A percentile compares a stretch with the other conserved stretches of the same genome.
phyloP scores from a whole-genome alignment of 2,113 vertebrate genomes.

The Plecotus auritus region DNA sequence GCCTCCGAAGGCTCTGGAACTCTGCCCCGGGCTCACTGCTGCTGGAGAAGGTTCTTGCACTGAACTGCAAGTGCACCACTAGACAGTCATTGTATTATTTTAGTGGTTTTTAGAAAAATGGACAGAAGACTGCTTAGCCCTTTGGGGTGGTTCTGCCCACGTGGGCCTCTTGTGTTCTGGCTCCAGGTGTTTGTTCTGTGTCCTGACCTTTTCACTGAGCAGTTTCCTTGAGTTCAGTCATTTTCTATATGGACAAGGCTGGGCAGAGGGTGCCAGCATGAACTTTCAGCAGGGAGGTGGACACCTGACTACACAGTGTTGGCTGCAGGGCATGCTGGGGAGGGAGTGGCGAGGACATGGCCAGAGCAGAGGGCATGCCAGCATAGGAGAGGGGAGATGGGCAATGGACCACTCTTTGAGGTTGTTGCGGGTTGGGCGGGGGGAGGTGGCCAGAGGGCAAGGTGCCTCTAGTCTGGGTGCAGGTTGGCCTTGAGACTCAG shows the following conservation, averaged over 20 bases:
- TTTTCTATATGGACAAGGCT: not conserved
- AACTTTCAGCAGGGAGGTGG: not conserved
- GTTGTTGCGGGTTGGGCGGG: not conserved
- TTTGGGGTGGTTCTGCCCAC: not conserved
- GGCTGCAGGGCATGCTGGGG: not conserved
- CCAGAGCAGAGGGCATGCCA: not conserved
- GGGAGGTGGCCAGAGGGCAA: not conserved
- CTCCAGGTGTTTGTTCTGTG: not conserved
- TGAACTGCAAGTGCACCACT: not conserved
- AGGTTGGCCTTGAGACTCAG: not conserved
- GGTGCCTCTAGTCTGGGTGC: not conserved
- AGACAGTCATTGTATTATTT: not conserved
- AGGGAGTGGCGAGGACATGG: not conserved
- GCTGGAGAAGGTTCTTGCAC: not conserved
- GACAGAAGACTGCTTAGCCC: not conserved
- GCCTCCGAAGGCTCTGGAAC: not conserved
- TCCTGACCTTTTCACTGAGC: conserved; percentile 14
- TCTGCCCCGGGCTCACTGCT: not conserved
- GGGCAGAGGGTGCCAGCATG: not conserved
- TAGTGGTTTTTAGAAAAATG: not conserved
- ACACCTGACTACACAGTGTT: not conserved
- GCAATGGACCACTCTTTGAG: not conserved
- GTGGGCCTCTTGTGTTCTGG: not conserved
- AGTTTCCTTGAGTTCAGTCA: not conserved
- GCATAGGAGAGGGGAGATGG: not conserved